Base-by-base conservation (phyloP, 2,113 vertebrate genomes). In the Nibea coibor region DNA sequence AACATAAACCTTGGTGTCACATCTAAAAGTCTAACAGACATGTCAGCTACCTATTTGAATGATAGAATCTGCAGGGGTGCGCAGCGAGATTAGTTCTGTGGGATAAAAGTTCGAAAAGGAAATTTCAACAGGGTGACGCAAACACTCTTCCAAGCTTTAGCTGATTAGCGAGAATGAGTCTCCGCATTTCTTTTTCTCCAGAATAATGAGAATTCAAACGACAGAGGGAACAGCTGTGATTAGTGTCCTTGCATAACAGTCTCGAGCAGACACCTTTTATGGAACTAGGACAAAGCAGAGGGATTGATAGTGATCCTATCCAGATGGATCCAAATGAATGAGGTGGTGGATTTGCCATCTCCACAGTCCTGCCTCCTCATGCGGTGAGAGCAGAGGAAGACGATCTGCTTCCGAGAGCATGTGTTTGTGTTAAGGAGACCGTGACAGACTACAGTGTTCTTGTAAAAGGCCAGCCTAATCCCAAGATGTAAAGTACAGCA, bases 291-390 rank as follows among this genome's bases (percentile, higher is more conserved):
- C 75, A 81, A 89, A 86, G 63, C 86, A 68, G 64, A 31, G 61
- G 78, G 71, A 82, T 75, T 82, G 78, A 80, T 35, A 50, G 51
- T 17, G 16, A 82, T 83, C 78, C 77, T 67, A 19, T 80, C 81
- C 86, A 82, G 79, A 85, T 89, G 78, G 77, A 77, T 67, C 26
- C 24, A 78, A 82, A 82, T 71, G 28, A 70, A 81, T 73, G 65
- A 86, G 51, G 63, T 35, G 76, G 19, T 24, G 47, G 31, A 80
- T 83, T 77, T 80, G 73, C 67, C 26, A 31, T 81, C 57, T 64
- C 59, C 50, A 42, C 39, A 61, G 28, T 51, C 61, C 45, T 54
- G 42, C 51, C 22, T 74, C 16, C 43, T 69, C 39, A 5, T 1
- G 19, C 51, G 64, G 42, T 20, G 45, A 70, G 24, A 68, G 17